Base-by-base conservation (phyloP, 2,888 invertebrate species). In the Buathra laborator region DNA sequence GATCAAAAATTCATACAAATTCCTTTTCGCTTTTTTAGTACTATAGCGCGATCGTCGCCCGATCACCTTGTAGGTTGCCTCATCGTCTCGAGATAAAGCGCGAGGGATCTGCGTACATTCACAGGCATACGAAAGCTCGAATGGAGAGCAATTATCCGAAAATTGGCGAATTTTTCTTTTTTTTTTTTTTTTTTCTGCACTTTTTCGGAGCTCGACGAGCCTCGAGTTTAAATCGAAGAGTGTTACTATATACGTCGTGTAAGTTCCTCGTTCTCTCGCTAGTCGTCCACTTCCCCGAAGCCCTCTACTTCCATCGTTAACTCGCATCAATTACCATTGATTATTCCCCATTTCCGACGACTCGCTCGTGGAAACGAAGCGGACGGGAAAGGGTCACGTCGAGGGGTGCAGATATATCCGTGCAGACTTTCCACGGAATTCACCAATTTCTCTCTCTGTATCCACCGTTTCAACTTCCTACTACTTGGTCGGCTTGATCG, bases 241-340 rank as follows among this genome's bases (percentile, higher is more conserved):
- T 1, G 37, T 37, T 9, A 7, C 51, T 64, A 24, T 64, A 24
- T 24, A 37, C 44, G 44, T 44, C 24, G 74, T 44, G 37, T 56
- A 32, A 37, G 29, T 66, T 32, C 4, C 29, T 59, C 59, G 29
- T 24, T 14, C 24, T 32, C 12, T 59, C 24, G 32, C 51, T 66
- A 37, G 19, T 56, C 32, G 48, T 12, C 48, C 32, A 75, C 46
- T 75, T 64, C 46, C 74, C 37, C 19, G 62, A 48, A 32, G 74
- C 74, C 29, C 5, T 66, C 51, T 24, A 29, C 46, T 56, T 32
- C 53, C 59, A 29, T 43, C 9, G 59, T 64, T 83, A 66, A 68
- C 81, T 80, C 70, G 83, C 86, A 86, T 88, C 84, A 85, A 88
- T 88, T 88, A 88, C 85, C 81, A 85, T 87, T 81, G 83, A 87